Evolutionary conservation across 1,140 invertebrate genomes (phyloP).

Genomic region (Frieseomelitta varia): DNA sequence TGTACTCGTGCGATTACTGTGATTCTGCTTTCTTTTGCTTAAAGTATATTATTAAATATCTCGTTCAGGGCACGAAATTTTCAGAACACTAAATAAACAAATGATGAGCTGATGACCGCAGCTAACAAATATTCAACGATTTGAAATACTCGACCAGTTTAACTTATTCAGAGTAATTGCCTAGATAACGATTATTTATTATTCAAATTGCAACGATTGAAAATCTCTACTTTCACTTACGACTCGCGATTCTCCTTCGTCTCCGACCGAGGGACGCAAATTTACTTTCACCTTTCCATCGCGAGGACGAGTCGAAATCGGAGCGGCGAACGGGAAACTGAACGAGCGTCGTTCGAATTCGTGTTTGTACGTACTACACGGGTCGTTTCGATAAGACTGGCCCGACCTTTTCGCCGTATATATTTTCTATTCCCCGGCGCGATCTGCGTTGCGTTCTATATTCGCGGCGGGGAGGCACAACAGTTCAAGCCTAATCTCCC

Average conservation of each 20-base stretch:
- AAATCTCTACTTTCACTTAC: background rate
- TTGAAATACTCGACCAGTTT: too few relatives aligned
- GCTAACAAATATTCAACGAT: too few relatives aligned
- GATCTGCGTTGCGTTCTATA: background rate
- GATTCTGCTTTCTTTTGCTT: too few relatives aligned
- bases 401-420: background rate
- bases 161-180: too few relatives aligned
- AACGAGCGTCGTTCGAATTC: background rate
- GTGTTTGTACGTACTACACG: background rate
- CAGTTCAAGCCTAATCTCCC: background rate
- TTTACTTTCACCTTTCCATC: conserved; percentile 5
- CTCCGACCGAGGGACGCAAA: background rate
- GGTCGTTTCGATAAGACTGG: background rate
- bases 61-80: too few relatives aligned
- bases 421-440: background rate
- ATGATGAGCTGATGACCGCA: too few relatives aligned
- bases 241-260: background rate
- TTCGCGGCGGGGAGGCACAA: background rate
- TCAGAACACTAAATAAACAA: too few relatives aligned
- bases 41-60: too few relatives aligned
- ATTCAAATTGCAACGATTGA: too few relatives aligned
- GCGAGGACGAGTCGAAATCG: background rate
- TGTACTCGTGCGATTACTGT: too few relatives aligned
- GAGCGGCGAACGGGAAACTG: background rate
- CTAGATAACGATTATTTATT: too few relatives aligned